Evolutionary conservation across 35 echinoderm and acorn worm species (phyloP).

Genomic region (Strongylocentrotus purpuratus): DNA sequence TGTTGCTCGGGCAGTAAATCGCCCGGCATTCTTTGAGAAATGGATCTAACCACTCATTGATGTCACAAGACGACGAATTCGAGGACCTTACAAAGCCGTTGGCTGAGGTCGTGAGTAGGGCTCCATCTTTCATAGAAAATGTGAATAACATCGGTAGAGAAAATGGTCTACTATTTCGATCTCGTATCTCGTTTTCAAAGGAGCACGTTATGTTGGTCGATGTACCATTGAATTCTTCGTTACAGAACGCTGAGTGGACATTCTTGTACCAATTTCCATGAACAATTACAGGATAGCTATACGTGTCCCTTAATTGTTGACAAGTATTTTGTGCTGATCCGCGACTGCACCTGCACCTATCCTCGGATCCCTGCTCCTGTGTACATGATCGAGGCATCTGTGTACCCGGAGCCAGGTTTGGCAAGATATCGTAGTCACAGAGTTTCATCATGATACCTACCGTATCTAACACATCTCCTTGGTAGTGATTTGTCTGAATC

Average conservation of each 20-base stretch:
- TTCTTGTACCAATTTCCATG: slow-evolving; percentile 32
- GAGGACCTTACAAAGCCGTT: background rate
- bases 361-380: too few relatives aligned
- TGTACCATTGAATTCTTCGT: background rate
- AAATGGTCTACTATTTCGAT: background rate
- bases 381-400: too few relatives aligned
- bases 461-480: too few relatives aligned
- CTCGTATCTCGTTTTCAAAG: background rate
- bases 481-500: too few relatives aligned
- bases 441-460: too few relatives aligned
- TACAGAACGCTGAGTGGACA: slow-evolving; percentile 15
- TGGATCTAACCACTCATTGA: slow-evolving; percentile 10
- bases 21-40: background rate
- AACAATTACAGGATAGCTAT: background rate
- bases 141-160: background rate
- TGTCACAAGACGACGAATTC: too few relatives aligned
- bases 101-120: background rate
- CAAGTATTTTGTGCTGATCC: background rate
- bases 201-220: background rate
- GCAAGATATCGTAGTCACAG: too few relatives aligned
- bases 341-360: background rate
- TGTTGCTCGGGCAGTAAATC: background rate
- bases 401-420: too few relatives aligned
- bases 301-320: background rate
- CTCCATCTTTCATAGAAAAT: background rate